phyloP scores from a whole-genome alignment of 2,113 vertebrate species.

The Forbesichthys agassizii region DNA sequence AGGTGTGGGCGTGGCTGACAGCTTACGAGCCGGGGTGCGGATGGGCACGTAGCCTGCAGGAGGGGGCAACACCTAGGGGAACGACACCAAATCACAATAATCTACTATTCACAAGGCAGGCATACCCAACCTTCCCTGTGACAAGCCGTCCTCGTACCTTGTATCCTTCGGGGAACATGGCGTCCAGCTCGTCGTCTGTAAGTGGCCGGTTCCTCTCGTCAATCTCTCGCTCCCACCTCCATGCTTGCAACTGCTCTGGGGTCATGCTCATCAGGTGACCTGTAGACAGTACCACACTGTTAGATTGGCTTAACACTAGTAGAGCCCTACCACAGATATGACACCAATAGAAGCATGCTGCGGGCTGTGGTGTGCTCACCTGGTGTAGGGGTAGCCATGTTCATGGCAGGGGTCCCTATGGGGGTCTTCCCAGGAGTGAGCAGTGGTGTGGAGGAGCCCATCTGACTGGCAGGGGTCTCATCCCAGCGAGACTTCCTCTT shows the following conservation, averaged over 20 bases:
- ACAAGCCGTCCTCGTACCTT: constrained; percentile 76
- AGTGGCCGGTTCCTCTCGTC: constrained; percentile 97
- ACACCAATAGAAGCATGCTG: no score
- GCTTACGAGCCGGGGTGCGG: constrained; percentile 94
- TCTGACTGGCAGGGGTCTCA: constrained; percentile 96
- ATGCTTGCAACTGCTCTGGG: constrained; percentile 97
- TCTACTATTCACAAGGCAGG: no score
- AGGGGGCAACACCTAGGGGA: constrained; percentile 88
- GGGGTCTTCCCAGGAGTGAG: constrained; percentile 97
- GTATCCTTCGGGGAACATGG: constrained; percentile 99
- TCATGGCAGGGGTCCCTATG: constrained; percentile 97
- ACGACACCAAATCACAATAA: no score
- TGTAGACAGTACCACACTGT: constrained; percentile 43
- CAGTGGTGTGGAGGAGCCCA: constrained; percentile 95
- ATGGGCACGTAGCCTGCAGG: constrained; percentile 98
- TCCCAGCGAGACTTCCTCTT: constrained; percentile 99
- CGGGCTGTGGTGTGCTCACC: constrained; percentile 67
- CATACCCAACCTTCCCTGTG: no score
- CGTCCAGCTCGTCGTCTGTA: constrained; percentile 96
- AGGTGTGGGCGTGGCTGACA: constrained; percentile 95
- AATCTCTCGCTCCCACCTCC: constrained; percentile 98
- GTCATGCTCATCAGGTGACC: constrained; percentile 99
- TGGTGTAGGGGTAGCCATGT: constrained; percentile 97
- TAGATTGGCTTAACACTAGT: neutral
- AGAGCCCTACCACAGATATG: neutral